Conservation (phyloP, 2,113 vertebrate species). For the Hepsetus odoe region DNA sequence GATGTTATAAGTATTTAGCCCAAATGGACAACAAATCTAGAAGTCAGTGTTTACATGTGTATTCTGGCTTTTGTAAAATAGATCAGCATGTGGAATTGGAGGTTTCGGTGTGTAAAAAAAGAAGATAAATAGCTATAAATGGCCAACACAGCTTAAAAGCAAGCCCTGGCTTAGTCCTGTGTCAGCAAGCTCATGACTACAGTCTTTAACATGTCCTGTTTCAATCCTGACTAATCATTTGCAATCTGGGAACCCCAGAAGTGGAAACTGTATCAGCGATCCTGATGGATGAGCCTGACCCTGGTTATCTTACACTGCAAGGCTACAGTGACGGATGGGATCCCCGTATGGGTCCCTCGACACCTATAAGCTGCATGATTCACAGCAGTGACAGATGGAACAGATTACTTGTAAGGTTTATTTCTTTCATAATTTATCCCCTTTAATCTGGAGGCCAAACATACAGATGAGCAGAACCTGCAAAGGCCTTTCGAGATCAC, state of each 20-base stretch:
- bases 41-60: too few relatives aligned
- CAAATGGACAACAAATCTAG: too few relatives aligned
- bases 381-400: background rate
- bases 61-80: too few relatives aligned
- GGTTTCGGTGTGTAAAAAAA: too few relatives aligned
- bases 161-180: too few relatives aligned
- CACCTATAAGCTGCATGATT: background rate
- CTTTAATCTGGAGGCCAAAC: background rate
- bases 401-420: background rate
- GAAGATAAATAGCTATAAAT: too few relatives aligned
- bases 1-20: too few relatives aligned
- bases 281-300: constrained; percentile 36
- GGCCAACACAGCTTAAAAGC: too few relatives aligned
- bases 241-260: background rate
- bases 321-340: constrained; percentile 10
- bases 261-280: constrained; percentile 15
- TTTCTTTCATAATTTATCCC: background rate
- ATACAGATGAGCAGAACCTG: too few relatives aligned
- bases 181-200: too few relatives aligned
- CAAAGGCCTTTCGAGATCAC: too few relatives aligned
- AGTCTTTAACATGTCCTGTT: background rate
- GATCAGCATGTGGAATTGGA: too few relatives aligned
- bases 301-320: constrained; percentile 12
- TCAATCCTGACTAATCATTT: background rate
- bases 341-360: background rate